A percentile compares a stretch with the other conserved stretches of the same genome.
These are phyloP conservation scores for Seriola rivoliana DNA, from an alignment of 2,113 vertebrate species.

Conservation along the genomic window DNA sequence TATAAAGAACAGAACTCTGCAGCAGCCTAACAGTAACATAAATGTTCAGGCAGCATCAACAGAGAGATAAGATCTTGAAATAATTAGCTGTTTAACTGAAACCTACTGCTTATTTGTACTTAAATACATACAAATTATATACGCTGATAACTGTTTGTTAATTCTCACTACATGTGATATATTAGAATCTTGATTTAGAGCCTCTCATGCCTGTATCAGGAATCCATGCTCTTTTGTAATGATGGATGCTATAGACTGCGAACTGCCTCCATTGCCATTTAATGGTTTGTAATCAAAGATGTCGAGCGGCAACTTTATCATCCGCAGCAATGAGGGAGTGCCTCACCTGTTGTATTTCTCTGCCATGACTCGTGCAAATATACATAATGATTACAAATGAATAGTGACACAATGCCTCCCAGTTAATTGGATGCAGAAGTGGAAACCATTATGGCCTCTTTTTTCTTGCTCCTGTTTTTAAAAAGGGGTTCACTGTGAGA, in stretches of 20 bases:
- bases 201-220: neutral
- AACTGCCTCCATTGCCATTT: slow-evolving; percentile 62
- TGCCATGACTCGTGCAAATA: slow-evolving; percentile 74
- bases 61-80: slow-evolving; percentile 6
- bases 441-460: slow-evolving; percentile 37
- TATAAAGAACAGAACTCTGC: neutral
- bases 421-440: slow-evolving; percentile 63
- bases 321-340: slow-evolving; percentile 52
- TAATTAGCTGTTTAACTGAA: slow-evolving; percentile 1
- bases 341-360: slow-evolving; percentile 73
- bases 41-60: slow-evolving; percentile 18
- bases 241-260: slow-evolving; percentile 57
- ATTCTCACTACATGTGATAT: slow-evolving; percentile 8
- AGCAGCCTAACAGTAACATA: neutral
- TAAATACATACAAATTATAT: neutral
- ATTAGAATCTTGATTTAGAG: slow-evolving; percentile 10
- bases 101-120: neutral
- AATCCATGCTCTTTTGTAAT: slow-evolving; percentile 31
- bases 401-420: slow-evolving; percentile 58
- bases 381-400: slow-evolving; percentile 73
- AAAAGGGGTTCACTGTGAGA: neutral
- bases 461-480: neutral
- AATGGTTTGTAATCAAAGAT: slow-evolving; percentile 77
- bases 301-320: slow-evolving; percentile 71
- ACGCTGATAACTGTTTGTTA: neutral